Conservation (phyloP, 2,797 vertebrate genomes). For the Scomberomorus guttatus region DNA sequence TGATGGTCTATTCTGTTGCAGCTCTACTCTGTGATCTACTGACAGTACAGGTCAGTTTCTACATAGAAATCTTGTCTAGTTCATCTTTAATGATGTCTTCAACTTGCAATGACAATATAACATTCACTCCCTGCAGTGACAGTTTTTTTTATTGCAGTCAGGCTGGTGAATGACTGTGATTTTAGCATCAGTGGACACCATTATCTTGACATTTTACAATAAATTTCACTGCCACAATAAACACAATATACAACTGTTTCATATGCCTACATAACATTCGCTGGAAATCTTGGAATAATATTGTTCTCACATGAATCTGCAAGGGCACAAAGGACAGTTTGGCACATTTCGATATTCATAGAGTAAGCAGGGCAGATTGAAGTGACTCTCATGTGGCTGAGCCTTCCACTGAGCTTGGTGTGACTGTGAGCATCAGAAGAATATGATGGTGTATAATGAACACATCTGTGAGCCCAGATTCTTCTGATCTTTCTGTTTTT, state of each 20-base stretch:
- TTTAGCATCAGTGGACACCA: not conserved
- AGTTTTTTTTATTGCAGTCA: conserved; percentile 11
- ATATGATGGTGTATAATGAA: conserved; percentile 62
- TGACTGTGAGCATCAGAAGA: conserved; percentile 49
- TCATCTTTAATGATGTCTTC: conserved; percentile 41
- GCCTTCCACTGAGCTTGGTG: conserved; percentile 31
- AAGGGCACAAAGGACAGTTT: conserved; percentile 19
- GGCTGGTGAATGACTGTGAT: conserved; percentile 1
- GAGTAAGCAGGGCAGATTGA: conserved; percentile 34
- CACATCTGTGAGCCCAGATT: conserved; percentile 46
- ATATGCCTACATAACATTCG: not conserved
- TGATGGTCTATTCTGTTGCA: conserved; percentile 7
- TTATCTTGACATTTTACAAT: conserved; percentile 9
- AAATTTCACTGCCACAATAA: not conserved
- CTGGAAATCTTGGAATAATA: not conserved
- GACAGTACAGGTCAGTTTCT: conserved; percentile 23
- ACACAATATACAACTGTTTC: not conserved
- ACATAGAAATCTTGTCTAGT: conserved; percentile 20
- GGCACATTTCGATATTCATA: conserved; percentile 25
- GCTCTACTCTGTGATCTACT: conserved; percentile 24
- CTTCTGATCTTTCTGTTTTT: conserved; percentile 60
- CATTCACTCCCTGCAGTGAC: conserved; percentile 31
- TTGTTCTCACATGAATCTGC: conserved; percentile 15
- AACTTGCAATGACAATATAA: conserved; percentile 16
- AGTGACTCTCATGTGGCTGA: conserved; percentile 38